A percentile compares a stretch with the other conserved stretches of the same genome.
Conservation (phyloP, 2,797 vertebrate genomes). For the Erpetoichthys calabaricus region DNA sequence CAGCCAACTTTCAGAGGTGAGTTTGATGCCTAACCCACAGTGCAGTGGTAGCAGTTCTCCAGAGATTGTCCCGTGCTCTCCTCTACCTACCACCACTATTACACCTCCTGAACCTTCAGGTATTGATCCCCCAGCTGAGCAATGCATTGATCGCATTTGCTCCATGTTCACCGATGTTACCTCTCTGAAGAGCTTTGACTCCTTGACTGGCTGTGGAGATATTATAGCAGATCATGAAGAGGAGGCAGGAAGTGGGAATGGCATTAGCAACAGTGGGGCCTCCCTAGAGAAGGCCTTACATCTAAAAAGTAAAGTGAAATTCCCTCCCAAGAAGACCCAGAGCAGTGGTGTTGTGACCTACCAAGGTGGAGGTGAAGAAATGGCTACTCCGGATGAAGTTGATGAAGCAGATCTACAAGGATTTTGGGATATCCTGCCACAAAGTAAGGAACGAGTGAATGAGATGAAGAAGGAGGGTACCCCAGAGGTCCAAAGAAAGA, state of each 20-base stretch:
- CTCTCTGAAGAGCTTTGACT: slow-evolving; percentile 98
- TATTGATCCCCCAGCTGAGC: slow-evolving; percentile 82
- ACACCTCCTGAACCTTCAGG: slow-evolving; percentile 67
- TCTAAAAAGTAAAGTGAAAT: slow-evolving; percentile 17
- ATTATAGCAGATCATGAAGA: slow-evolving; percentile 94
- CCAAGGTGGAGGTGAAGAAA: slow-evolving; percentile 95
- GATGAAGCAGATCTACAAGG: slow-evolving; percentile 85
- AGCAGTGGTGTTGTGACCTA: slow-evolving; percentile 74
- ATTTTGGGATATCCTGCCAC: slow-evolving; percentile 89
- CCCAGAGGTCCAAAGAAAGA: slow-evolving; percentile 26
- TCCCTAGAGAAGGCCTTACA: slow-evolving; percentile 14
- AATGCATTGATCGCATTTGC: slow-evolving; percentile 70
- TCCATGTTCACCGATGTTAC: slow-evolving; percentile 95
- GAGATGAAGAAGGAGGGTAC: slow-evolving; percentile 11
- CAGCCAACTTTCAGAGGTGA: slow-evolving; percentile 44
- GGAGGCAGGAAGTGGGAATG: slow-evolving; percentile 61
- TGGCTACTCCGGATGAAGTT: slow-evolving; percentile 91
- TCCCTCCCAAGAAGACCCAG: slow-evolving; percentile 52
- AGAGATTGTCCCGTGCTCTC: slow-evolving; percentile 37
- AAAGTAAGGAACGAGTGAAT: slow-evolving; percentile 41
- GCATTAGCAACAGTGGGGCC: slow-evolving; percentile 46
- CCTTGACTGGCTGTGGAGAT: slow-evolving; percentile 94
- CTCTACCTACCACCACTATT: slow-evolving; percentile 36
- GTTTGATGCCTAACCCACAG: slow-evolving; percentile 42
- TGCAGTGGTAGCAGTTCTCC: slow-evolving; percentile 52